phyloP scores from a whole-genome alignment of 1,140 invertebrate genomes.

The Papilio glaucus region DNA sequence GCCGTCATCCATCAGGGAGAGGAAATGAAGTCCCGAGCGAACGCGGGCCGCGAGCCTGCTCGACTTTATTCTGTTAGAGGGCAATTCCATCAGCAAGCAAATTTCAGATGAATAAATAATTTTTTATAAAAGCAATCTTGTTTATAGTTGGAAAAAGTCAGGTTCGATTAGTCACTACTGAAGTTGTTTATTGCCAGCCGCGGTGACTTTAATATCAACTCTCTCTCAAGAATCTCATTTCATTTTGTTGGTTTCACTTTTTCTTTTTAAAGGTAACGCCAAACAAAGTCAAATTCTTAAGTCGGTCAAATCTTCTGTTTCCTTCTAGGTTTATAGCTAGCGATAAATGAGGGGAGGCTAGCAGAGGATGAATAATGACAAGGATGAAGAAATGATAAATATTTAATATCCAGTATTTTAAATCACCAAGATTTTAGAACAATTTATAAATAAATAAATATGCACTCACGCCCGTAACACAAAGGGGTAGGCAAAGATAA shows the following conservation, averaged over 20 bases:
- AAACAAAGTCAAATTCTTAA: too few relatives aligned
- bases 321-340: too few relatives aligned
- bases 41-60: conserved; percentile 34
- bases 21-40: conserved; percentile 71
- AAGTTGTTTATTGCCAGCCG: background rate
- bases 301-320: too few relatives aligned
- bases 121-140: conserved; percentile 22
- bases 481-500: too few relatives aligned
- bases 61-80: conserved; percentile 29
- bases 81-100: conserved; percentile 37
- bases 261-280: too few relatives aligned
- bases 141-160: conserved; percentile 11
- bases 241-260: background rate
- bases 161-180: background rate
- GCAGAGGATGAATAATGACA: too few relatives aligned
- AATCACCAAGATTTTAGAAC: too few relatives aligned
- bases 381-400: too few relatives aligned
- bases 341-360: too few relatives aligned
- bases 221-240: background rate
- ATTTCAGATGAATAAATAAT: conserved; percentile 32
- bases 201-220: conserved; percentile 2
- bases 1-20: conserved; percentile 69
- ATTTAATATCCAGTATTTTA: too few relatives aligned
- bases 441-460: too few relatives aligned
- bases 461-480: too few relatives aligned